Conservation (phyloP, 2,888 invertebrate species). For the Nemoura dubitans region DNA sequence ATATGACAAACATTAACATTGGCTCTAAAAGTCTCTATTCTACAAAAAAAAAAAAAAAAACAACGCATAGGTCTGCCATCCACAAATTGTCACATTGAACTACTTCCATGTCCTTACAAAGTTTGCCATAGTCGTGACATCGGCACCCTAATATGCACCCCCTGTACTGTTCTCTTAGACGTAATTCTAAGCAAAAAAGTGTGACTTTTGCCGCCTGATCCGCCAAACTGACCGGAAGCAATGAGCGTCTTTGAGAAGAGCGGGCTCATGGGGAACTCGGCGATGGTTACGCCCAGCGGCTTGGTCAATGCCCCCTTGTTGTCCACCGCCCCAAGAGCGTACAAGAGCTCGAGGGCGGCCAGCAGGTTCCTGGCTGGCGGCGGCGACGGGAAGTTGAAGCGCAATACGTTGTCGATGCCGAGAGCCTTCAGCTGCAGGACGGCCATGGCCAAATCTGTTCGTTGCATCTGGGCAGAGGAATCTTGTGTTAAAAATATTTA, state of each 20-base stretch:
- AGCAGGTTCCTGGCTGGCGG: constrained; percentile 90
- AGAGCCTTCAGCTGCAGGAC: constrained; percentile 92
- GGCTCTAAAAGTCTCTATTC: too few relatives aligned
- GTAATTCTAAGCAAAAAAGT: too few relatives aligned
- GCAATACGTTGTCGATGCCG: constrained; percentile 90
- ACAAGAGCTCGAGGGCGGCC: constrained; percentile 85
- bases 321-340: constrained; percentile 85
- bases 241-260: constrained; percentile 87
- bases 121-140: too few relatives aligned
- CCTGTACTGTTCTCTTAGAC: too few relatives aligned
- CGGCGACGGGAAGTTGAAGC: constrained; percentile 91
- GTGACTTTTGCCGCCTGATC: too few relatives aligned
- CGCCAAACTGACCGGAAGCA: constrained; percentile 72
- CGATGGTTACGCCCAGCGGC: constrained; percentile 83
- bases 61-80: too few relatives aligned
- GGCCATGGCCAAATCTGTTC: constrained; percentile 85
- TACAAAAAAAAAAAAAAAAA: too few relatives aligned
- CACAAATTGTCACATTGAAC: too few relatives aligned
- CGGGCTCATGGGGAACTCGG: constrained; percentile 90
- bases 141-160: too few relatives aligned
- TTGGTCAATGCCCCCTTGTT: constrained; percentile 78
- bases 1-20: too few relatives aligned
- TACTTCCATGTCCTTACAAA: too few relatives aligned
- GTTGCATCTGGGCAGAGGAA: constrained; percentile 56
- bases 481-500: background rate